These are phyloP conservation scores for Thalassarche chlororhynchos DNA, from an alignment of 2,113 vertebrate genomes.

Conservation along the genomic window DNA sequence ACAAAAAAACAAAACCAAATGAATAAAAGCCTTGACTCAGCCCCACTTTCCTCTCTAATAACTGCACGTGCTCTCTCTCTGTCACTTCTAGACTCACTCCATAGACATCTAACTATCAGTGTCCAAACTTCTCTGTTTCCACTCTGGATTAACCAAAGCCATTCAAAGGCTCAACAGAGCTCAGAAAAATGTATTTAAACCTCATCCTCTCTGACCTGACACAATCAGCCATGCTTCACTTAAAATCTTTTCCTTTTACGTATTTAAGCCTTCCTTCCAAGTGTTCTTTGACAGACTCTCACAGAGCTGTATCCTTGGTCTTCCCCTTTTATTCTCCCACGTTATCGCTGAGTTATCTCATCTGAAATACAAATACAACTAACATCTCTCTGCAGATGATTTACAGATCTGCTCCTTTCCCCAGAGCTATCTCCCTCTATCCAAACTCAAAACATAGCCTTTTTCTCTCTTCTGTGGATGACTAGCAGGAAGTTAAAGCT, in stretches of 20 bases:
- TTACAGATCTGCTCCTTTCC: background rate
- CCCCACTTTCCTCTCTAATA: background rate
- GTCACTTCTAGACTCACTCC: background rate
- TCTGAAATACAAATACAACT: background rate
- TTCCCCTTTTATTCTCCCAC: background rate
- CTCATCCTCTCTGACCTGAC: background rate
- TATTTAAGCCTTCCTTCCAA: background rate
- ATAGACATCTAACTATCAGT: background rate
- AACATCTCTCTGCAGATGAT: background rate
- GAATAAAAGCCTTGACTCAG: background rate
- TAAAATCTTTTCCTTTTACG: background rate
- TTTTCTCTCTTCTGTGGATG: background rate
- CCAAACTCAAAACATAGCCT: background rate
- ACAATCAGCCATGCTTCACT: background rate
- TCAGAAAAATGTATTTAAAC: background rate
- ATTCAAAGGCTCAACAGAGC: background rate
- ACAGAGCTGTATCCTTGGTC: background rate
- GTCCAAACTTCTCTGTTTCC: background rate
- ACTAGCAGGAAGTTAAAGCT: background rate
- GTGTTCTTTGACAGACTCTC: background rate
- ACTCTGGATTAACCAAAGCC: background rate
- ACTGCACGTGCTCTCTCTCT: rapidly evolving
- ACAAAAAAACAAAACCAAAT: background rate
- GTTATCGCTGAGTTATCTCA: background rate
- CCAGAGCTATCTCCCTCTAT: background rate